A percentile compares a stretch with the other conserved stretches of the same genome.
phyloP scores from a whole-genome alignment of 2,797 vertebrate genomes.

The Falco biarmicus region DNA sequence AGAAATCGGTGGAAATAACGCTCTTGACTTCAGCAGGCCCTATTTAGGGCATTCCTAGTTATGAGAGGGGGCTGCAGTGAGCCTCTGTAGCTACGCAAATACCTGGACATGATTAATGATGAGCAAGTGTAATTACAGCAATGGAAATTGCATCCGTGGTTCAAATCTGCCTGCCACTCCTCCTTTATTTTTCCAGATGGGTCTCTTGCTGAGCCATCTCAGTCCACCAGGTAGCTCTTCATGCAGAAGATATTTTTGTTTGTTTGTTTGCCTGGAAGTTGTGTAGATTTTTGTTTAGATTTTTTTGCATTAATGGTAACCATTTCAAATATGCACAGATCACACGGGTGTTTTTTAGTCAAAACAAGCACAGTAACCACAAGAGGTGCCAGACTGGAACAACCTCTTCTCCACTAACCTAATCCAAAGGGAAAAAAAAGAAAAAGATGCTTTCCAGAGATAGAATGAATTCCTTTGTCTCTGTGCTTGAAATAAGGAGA shows the following conservation, averaged over 20 bases:
- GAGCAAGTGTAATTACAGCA: not conserved
- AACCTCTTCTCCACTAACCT: conserved; percentile 51
- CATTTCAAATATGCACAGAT: conserved; percentile 64
- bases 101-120: not conserved
- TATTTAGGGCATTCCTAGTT: not conserved
- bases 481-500: not conserved
- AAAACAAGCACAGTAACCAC: conserved; percentile 61
- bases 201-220: not conserved
- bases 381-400: conserved; percentile 62
- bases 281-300: not conserved
- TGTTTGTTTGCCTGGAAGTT: not conserved
- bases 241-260: not conserved
- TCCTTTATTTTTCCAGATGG: not conserved
- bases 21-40: not conserved
- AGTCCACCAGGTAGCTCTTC: not conserved
- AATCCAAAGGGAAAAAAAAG: not conserved
- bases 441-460: not conserved
- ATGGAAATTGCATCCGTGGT: not conserved
- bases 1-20: not conserved
- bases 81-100: not conserved
- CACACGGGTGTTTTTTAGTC: conserved; percentile 58
- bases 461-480: conserved; percentile 52
- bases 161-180: not conserved
- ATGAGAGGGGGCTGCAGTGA: not conserved
- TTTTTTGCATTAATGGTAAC: conserved; percentile 40